Percentiles rank a stretch among this genome's conserved stretches.
Conservation (phyloP, 2,888 invertebrate genomes). For the Hydrotaea cyrtoneurina region DNA sequence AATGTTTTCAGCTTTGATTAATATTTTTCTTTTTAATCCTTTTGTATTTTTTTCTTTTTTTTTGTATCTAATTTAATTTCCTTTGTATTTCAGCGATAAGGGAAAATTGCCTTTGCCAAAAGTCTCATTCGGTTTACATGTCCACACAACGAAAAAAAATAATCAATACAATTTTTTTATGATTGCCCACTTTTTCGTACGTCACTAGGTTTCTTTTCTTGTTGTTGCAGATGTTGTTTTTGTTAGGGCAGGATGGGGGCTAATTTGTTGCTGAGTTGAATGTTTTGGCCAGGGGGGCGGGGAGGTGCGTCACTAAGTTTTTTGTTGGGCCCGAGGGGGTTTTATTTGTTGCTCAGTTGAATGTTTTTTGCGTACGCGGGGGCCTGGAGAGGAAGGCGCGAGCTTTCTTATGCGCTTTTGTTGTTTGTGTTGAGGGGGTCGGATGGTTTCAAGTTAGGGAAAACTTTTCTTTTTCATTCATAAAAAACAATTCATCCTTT, state of each 20-base stretch:
- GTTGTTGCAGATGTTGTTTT: too few relatives aligned
- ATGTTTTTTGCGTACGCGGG: neutral
- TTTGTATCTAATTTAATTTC: neutral
- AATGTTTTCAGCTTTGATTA: neutral
- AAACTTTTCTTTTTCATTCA: conserved; percentile 17
- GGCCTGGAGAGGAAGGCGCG: neutral
- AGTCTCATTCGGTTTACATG: neutral
- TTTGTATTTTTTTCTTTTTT: neutral
- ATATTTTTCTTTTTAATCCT: neutral
- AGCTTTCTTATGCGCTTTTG: neutral
- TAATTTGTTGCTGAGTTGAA: neutral
- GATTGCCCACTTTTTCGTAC: conserved; percentile 1
- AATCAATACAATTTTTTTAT: conserved; percentile 25
- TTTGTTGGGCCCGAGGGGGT: neutral
- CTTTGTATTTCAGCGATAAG: neutral
- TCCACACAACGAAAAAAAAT: neutral
- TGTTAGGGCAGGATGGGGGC: neutral
- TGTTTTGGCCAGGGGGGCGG: neutral
- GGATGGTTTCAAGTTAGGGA: neutral
- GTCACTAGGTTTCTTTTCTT: neutral
- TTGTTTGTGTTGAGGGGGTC: too few relatives aligned
- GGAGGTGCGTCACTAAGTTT: neutral
- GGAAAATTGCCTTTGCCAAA: neutral
- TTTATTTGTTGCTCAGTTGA: neutral
- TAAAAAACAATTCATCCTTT: too few relatives aligned